Evolutionary conservation across 1,140 invertebrate genomes (phyloP), one percentile per base, ranked within the genome.

Genomic region (Drosophila kurseongensis): DNA sequence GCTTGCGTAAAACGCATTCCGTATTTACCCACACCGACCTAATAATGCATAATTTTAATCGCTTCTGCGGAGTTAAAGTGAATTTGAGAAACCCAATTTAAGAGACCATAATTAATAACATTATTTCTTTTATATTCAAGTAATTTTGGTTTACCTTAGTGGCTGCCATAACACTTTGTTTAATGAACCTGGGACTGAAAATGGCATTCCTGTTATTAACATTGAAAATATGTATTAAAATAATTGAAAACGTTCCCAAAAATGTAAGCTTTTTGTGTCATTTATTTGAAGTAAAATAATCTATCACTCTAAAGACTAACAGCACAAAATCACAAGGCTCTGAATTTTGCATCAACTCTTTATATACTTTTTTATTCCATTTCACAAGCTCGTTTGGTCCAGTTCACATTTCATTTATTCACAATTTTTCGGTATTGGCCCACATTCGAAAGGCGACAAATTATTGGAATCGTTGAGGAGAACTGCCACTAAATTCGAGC

Each of bases 1-100:
- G 48, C 27, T 67, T 12, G 36, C 65, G 60, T 36, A 67, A 67
- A 67, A 67, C 60, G 35, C 60, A 66, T 55, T 66, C 42, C 9
- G 16, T 69, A 45, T 58, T 71, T 78, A 51, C 56, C 27, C 54
- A 23, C 60, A 59, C 50, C 42, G 41, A 45, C 16, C 56, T 18
- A 35, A 35, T 45, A 35, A 52, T 18, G 38, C 35, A 69, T 71
- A 48, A 56, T 69, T 71, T 69, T 48, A 71, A 71, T 41, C 35
- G 63, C 2, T 55, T 68, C 10, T 27, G 42, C 40, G 14, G 41
- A 8, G n/a, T 32, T 55, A 47, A 56, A 40, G 18, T 27, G n/a
- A 47, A 27, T 38, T 71, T 71, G 35, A 52, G 66, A n/a, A 68
- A 55, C 7, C 41, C 32, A 40, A 55, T 69, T 56, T 69, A 13